These are phyloP conservation scores for Drosophila buzzatii DNA, from an alignment of 2,888 invertebrate species.

Conservation along the genomic window DNA sequence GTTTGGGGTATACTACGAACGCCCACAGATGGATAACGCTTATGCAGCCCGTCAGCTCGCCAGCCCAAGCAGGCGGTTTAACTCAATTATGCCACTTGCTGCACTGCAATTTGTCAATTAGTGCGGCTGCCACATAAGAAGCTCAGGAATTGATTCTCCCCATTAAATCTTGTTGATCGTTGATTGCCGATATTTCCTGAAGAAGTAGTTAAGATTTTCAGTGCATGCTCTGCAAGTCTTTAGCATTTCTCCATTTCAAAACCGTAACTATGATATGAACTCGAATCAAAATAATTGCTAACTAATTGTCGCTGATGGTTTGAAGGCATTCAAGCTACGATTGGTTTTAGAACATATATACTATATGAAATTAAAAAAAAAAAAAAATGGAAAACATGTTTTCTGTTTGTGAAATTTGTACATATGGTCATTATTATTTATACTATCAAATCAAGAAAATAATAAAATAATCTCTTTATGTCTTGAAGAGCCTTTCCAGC, in stretches of 20 bases:
- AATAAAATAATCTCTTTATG: no score
- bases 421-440: neutral
- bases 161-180: conserved; percentile 26
- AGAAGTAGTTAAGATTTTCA: neutral
- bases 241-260: neutral
- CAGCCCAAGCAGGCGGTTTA: conserved; percentile 32
- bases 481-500: no score
- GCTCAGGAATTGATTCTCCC: conserved; percentile 33
- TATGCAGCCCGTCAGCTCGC: conserved; percentile 36
- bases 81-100: conserved; percentile 77
- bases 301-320: neutral
- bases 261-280: neutral
- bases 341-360: neutral
- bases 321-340: neutral
- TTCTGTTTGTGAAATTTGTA: no score
- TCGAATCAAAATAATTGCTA: neutral
- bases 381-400: no score
- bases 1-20: conserved; percentile 51
- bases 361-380: no score
- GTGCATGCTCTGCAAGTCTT: neutral
- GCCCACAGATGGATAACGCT: conserved; percentile 75
- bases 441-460: neutral
- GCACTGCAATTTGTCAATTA: conserved; percentile 80
- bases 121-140: conserved; percentile 38
- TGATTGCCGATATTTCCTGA: conserved; percentile 12